Percentiles rank a stretch among this genome's conserved stretches.
Evolutionary conservation across 1,140 invertebrate species (phyloP).

Genomic region (Chrysomallon squamiferum): DNA sequence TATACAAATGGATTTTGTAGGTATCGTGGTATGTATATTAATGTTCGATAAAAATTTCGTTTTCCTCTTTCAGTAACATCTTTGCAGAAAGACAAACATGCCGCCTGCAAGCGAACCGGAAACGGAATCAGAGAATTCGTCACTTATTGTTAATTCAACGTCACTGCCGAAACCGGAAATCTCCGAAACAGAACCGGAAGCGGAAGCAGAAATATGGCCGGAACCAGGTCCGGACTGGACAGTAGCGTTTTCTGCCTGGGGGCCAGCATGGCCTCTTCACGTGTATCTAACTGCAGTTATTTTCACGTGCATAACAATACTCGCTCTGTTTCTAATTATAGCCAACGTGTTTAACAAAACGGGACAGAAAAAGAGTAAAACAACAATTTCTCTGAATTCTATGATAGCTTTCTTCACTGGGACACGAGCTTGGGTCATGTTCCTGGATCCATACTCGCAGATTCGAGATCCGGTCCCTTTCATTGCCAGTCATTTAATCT

Average conservation of each 20-base stretch:
- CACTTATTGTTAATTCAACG: too few relatives aligned
- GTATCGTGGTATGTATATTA: too few relatives aligned
- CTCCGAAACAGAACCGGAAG: conserved; percentile 4
- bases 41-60: too few relatives aligned
- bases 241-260: conserved; percentile 21
- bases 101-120: too few relatives aligned
- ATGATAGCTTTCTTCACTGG: conserved; percentile 27
- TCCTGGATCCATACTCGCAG: conserved; percentile 27
- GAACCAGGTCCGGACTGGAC: conserved; percentile 36
- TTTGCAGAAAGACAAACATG: too few relatives aligned
- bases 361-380: conserved; percentile 10
- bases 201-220: conserved; percentile 20
- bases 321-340: conserved; percentile 15
- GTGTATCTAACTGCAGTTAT: conserved; percentile 25
- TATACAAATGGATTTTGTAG: too few relatives aligned
- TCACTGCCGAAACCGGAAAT: too few relatives aligned
- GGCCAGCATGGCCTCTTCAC: conserved; percentile 33
- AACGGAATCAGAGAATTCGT: too few relatives aligned
- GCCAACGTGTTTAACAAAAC: conserved; percentile 6
- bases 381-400: conserved; percentile 22
- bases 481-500: conserved; percentile 18
- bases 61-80: too few relatives aligned
- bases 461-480: conserved; percentile 11
- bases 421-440: conserved; percentile 17
- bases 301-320: conserved; percentile 2